Conservation (phyloP, 2,113 vertebrate genomes). For the Neodontobutis hainanensis region DNA sequence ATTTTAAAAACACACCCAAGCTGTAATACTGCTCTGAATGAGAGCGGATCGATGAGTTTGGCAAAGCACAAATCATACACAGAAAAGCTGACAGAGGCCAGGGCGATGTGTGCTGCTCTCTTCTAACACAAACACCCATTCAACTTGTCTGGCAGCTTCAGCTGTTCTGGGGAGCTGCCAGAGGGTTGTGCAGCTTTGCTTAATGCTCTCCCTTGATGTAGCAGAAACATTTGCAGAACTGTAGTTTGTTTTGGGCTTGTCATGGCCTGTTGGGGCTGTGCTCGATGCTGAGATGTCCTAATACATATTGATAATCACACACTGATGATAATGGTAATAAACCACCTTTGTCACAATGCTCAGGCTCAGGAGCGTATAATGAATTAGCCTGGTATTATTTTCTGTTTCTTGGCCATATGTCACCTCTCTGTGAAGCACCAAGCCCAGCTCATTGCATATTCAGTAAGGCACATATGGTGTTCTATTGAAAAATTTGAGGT, state of each 20-base stretch:
- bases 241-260: constrained; percentile 63
- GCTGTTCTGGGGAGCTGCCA: constrained; percentile 36
- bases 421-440: constrained; percentile 60
- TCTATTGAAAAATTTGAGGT: constrained; percentile 74
- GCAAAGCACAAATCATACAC: constrained; percentile 70
- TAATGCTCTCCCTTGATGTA: constrained; percentile 56
- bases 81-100: constrained; percentile 56
- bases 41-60: constrained; percentile 70
- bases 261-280: constrained; percentile 52
- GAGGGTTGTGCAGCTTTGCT: constrained; percentile 47
- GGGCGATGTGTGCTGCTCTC: constrained; percentile 19
- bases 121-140: constrained; percentile 58
- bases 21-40: constrained; percentile 63
- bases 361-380: constrained; percentile 55
- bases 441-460: constrained; percentile 71
- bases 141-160: constrained; percentile 55
- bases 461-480: constrained; percentile 76
- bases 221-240: constrained; percentile 52
- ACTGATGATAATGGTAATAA: constrained; percentile 67
- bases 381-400: constrained; percentile 71
- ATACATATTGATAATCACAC: constrained; percentile 70
- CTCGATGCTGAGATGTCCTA: constrained; percentile 50
- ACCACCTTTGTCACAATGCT: constrained; percentile 64
- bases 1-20: constrained; percentile 63
- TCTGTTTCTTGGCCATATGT: constrained; percentile 65